A percentile compares a stretch with the other conserved stretches of the same genome.
These are phyloP conservation scores for Ceyx margarethae DNA, from an alignment of 2,113 vertebrate genomes.

Conservation along the genomic window DNA sequence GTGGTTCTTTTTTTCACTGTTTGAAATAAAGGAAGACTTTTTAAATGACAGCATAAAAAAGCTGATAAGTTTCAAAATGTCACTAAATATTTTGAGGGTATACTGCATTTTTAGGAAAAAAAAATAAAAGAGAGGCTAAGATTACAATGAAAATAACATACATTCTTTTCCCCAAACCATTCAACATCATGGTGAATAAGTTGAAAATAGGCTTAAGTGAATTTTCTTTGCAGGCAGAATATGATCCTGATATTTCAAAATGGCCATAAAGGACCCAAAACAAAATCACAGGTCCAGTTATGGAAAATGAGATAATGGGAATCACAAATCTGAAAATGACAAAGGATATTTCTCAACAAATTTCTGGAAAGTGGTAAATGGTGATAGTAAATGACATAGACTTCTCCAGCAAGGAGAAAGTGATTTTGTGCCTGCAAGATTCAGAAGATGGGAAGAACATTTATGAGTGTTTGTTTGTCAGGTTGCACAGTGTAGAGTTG, in stretches of 20 bases:
- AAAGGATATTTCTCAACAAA: conserved; percentile 4
- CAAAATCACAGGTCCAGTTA: not conserved
- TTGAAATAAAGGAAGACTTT: not conserved
- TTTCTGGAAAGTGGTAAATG: conserved; percentile 8
- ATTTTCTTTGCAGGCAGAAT: not conserved
- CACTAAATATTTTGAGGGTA: not conserved
- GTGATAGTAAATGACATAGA: not conserved
- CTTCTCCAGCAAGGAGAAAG: not conserved
- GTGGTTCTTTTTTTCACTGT: not conserved
- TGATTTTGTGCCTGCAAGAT: not conserved
- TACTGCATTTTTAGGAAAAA: not conserved
- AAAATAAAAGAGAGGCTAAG: not conserved
- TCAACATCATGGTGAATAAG: not conserved
- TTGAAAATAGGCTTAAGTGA: not conserved
- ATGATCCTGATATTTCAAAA: not conserved
- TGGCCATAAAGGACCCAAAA: not conserved
- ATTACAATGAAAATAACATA: not conserved
- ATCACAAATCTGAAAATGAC: conserved; percentile 1
- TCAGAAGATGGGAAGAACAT: not conserved
- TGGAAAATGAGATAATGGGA: not conserved
- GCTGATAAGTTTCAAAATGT: not conserved
- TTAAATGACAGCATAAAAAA: not conserved
- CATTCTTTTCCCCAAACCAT: not conserved
- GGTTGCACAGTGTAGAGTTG: not conserved
- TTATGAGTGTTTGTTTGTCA: not conserved